phyloP scores from a whole-genome alignment of 2,888 invertebrate species.

The Torymus tubicola region DNA sequence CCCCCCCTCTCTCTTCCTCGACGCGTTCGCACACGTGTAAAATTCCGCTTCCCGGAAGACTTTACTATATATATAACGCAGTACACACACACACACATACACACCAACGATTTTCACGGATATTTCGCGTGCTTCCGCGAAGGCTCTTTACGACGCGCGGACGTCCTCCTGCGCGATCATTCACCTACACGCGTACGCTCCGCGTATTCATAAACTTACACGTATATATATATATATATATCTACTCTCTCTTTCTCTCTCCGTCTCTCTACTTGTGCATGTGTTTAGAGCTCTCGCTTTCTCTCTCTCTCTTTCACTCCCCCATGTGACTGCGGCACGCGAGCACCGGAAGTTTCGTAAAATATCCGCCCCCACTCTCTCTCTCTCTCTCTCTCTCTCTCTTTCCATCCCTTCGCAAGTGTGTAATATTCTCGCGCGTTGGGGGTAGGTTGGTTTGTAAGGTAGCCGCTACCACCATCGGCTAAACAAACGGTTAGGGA shows the following conservation, averaged over 20 bases:
- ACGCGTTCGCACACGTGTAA: too few species aligned
- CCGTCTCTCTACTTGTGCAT: too few species aligned
- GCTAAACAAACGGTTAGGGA: constrained; percentile 27
- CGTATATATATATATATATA: background rate
- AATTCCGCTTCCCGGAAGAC: too few species aligned
- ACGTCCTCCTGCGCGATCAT: background rate
- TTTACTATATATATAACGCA: too few species aligned
- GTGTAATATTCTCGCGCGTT: background rate
- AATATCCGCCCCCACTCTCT: constrained; percentile 38
- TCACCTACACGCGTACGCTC: background rate
- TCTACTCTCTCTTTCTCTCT: too few species aligned
- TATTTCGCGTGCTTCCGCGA: constrained; percentile 66
- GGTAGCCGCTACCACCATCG: background rate
- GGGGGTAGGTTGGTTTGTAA: too few species aligned
- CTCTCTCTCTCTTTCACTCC: too few species aligned
- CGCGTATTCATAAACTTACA: background rate
- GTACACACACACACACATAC: background rate
- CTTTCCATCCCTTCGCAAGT: background rate
- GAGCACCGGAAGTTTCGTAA: constrained; percentile 64
- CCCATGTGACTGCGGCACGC: constrained; percentile 58
- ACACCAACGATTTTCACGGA: constrained; percentile 58
- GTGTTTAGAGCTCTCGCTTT: too few species aligned
- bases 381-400: too few species aligned
- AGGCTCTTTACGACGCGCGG: constrained; percentile 57
- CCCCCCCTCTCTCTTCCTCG: too few species aligned